Evolutionary conservation across 1,140 invertebrate genomes (phyloP).

Genomic region (Caenorhabditis remanei): DNA sequence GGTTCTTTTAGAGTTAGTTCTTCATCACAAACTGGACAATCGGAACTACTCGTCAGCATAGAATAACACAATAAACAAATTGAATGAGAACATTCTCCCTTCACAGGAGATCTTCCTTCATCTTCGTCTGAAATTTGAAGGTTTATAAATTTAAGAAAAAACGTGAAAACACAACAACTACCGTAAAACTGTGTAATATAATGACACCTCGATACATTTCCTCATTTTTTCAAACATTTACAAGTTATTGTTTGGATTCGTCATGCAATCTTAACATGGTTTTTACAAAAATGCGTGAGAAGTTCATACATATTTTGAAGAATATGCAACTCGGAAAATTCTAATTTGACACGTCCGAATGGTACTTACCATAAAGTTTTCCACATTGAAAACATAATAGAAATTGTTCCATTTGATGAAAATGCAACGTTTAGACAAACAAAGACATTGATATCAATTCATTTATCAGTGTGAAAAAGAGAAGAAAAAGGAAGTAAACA

Average conservation of each 20-base stretch:
- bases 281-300: no score
- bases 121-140: background rate
- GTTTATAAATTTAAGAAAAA: no score
- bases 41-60: background rate
- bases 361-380: background rate
- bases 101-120: background rate
- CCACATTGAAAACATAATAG: constrained; percentile 7
- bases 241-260: no score
- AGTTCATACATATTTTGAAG: background rate
- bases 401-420: background rate
- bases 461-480: background rate
- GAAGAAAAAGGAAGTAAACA: background rate
- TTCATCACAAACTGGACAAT: background rate
- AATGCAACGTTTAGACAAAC: background rate
- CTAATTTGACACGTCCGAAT: no score
- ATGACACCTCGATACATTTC: no score
- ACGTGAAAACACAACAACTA: no score
- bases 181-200: no score
- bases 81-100: background rate
- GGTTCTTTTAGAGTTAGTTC: background rate
- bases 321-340: no score
- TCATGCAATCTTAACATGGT: no score
- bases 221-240: no score
- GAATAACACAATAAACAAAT: background rate
- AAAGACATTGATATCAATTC: background rate